phyloP scores from a whole-genome alignment of 2,888 invertebrate species.

The Brachyopa scutellaris region DNA sequence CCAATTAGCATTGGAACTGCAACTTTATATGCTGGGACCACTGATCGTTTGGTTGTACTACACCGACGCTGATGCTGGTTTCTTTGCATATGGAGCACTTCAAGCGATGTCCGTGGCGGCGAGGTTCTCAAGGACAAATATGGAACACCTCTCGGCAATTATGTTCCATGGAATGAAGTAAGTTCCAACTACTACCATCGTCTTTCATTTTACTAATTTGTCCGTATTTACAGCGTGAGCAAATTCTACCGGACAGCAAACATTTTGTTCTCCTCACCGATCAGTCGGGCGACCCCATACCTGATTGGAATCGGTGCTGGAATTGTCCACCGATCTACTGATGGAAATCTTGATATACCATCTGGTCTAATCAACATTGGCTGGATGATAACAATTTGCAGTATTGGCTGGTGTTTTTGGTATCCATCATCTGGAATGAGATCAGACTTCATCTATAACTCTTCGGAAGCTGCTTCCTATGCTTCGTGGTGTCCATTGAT shows the following conservation, averaged over 20 bases:
- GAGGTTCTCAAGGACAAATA: conserved; percentile 85
- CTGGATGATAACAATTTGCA: conserved; percentile 76
- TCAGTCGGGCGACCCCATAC: conserved; percentile 87
- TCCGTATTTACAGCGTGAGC: conserved; percentile 83
- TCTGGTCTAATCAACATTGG: conserved; percentile 80
- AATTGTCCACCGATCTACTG: conserved; percentile 80
- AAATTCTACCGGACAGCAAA: conserved; percentile 88
- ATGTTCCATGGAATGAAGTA: conserved; percentile 88
- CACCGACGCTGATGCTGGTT: conserved; percentile 83
- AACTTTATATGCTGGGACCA: conserved; percentile 86
- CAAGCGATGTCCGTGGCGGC: conserved; percentile 85
- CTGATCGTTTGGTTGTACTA: conserved; percentile 86
- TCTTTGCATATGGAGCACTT: conserved; percentile 83
- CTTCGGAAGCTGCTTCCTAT: conserved; percentile 85
- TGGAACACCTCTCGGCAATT: conserved; percentile 85
- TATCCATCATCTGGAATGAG: conserved; percentile 84
- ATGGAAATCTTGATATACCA: conserved; percentile 80
- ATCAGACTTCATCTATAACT: conserved; percentile 85
- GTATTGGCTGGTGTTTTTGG: conserved; percentile 83
- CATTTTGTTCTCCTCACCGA: conserved; percentile 84
- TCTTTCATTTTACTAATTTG: not conserved
- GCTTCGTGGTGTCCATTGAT: conserved; percentile 86
- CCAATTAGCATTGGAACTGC: conserved; percentile 89
- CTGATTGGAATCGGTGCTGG: conserved; percentile 86
- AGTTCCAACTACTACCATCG: conserved; percentile 50